Evolutionary conservation across 2,888 invertebrate genomes (phyloP).

Genomic region (Eulithis prunata): DNA sequence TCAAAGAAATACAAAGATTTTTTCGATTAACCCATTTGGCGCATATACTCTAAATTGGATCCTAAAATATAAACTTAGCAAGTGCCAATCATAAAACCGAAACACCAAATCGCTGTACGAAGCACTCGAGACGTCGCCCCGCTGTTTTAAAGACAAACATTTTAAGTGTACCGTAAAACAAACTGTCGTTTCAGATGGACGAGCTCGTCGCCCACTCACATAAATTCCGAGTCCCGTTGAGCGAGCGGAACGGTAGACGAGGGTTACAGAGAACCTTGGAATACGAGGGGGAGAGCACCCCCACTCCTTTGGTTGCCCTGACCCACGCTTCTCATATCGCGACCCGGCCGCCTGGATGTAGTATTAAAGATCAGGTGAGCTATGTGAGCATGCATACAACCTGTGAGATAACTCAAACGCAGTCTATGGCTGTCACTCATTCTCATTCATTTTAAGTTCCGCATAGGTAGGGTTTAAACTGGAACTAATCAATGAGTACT

Average conservation of each 20-base stretch:
- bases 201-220: slow-evolving; percentile 75
- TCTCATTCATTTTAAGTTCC: no score
- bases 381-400: no score
- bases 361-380: slow-evolving; percentile 60
- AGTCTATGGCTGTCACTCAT: no score
- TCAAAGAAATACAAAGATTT: no score
- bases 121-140: slow-evolving; percentile 33
- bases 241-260: slow-evolving; percentile 66
- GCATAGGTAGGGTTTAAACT: no score
- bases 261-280: slow-evolving; percentile 62
- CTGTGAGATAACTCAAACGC: no score
- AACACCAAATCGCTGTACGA: slow-evolving; percentile 33
- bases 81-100: slow-evolving; percentile 34
- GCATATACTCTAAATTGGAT: background rate
- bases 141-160: slow-evolving; percentile 35
- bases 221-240: slow-evolving; percentile 72
- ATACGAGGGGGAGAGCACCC: slow-evolving; percentile 58
- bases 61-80: slow-evolving; percentile 16
- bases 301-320: slow-evolving; percentile 68
- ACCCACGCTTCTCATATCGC: slow-evolving; percentile 74
- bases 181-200: slow-evolving; percentile 65
- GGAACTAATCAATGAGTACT: no score
- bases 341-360: slow-evolving; percentile 73
- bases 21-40: background rate
- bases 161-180: slow-evolving; percentile 40